phyloP scores from a whole-genome alignment of 2,797 vertebrate species.

The Phalanger gymnotis region DNA sequence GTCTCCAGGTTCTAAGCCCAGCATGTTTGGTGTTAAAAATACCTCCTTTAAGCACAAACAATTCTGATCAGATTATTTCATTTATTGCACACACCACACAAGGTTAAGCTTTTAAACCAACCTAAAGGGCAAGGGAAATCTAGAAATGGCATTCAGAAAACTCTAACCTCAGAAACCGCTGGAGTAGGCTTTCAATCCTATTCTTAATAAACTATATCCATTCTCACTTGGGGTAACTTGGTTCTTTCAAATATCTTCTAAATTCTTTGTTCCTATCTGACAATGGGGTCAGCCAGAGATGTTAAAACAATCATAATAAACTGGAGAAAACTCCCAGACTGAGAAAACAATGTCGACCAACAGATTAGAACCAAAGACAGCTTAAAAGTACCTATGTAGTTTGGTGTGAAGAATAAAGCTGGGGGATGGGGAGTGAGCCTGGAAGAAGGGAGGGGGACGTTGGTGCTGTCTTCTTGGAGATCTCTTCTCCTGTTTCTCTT shows the following conservation, averaged over 20 bases:
- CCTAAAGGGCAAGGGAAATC: neutral
- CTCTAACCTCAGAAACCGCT: neutral
- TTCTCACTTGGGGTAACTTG: neutral
- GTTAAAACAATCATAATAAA: neutral
- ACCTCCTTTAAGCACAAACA: neutral
- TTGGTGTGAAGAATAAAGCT: neutral
- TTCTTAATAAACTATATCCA: neutral
- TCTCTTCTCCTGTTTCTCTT: constrained; percentile 52
- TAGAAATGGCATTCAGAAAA: neutral
- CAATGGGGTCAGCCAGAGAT: neutral
- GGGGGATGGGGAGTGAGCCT: neutral
- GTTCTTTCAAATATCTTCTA: constrained; percentile 25
- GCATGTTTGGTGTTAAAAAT: neutral
- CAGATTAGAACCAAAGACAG: neutral
- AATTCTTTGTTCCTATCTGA: neutral
- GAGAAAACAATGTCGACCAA: neutral
- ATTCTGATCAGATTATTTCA: neutral
- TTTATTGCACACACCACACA: neutral
- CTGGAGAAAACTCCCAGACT: neutral
- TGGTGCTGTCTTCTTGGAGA: neutral
- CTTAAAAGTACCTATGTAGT: neutral
- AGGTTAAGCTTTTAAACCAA: neutral
- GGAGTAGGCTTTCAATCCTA: neutral
- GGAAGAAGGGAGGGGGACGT: neutral
- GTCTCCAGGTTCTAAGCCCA: neutral